A percentile compares a stretch with the other conserved stretches of the same genome.
These are phyloP conservation scores for Eupithecia tripunctaria DNA, from an alignment of 2,888 invertebrate species.

Conservation along the genomic window DNA sequence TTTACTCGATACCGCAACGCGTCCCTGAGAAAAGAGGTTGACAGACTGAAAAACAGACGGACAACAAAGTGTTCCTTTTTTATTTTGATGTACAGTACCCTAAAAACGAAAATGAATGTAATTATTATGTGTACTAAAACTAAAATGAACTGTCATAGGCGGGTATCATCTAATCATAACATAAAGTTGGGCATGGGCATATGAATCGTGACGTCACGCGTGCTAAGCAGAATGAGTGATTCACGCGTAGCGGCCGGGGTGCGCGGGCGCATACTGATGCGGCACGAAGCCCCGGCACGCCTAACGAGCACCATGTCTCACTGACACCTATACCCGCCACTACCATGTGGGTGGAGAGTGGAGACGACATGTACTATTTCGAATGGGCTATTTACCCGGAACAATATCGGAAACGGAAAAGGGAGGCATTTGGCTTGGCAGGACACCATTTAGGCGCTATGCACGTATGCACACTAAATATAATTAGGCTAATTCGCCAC, in stretches of 20 bases:
- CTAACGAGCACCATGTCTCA: constrained; percentile 67
- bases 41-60: no score
- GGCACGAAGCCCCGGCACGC: constrained; percentile 67
- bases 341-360: constrained; percentile 47
- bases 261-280: constrained; percentile 81
- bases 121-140: neutral
- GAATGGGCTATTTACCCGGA: constrained; percentile 8
- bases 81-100: no score
- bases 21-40: no score
- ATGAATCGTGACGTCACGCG: constrained; percentile 78
- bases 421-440: neutral
- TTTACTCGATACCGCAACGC: no score
- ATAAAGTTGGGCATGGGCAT: constrained; percentile 72
- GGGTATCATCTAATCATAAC: constrained; percentile 46
- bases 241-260: constrained; percentile 76
- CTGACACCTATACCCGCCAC: constrained; percentile 61
- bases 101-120: neutral
- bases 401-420: neutral
- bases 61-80: no score
- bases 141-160: neutral
- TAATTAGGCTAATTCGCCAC: no score
- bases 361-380: constrained; percentile 44
- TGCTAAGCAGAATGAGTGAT: constrained; percentile 68
- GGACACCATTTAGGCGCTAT: no score
- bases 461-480: no score